Evolutionary conservation across 1,140 invertebrate species (phyloP), one percentile per base, ranked within the genome.

Genomic region (Psix sp.): DNA sequence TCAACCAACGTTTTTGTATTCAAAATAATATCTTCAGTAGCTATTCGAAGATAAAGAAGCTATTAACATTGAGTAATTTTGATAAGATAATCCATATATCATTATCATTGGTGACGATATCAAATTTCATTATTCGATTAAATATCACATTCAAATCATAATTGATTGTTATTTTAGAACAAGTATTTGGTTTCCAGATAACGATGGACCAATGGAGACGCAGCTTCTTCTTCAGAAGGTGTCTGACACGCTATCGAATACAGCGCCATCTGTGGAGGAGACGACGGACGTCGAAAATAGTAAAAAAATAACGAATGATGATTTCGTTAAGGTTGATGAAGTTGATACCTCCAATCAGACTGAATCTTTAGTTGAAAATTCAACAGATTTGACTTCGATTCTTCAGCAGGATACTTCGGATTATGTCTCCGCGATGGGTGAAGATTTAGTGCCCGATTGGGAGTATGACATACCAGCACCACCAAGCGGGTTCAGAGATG

Each of bases 381-480:
- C 26, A 7, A 2, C 49, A n/a, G 59, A 77, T 20, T n/a, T 66
- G 13, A 39, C 52, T 0, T 17, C 10, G 0, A n/a, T 60, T 45
- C 67, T 39, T 6, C 67, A 68, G 0, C 49, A 70, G 13, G 29
- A 75, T n/a, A 86, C 82, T 0, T 84, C 83, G 0, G 86, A 86
- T 14, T 86, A 86, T 60, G 83, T 84, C 0, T 86, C 85, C 3
- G 80, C 80, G 0, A 75, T 63, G 4, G 80, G 80, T 1, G 82
- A 86, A 26, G 81, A 86, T 46, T 57, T 80, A 0, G 77, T 82
- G 0, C 77, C 74, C 0, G 89, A 90, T 36, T 92, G 90, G 90
- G 88, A 91, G 26, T 91, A 91, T 68, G 88, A 90, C 66, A 81
- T 91, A n/a, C 91, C 91, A 6, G 89, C 90, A 1, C 91, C 91